Conservation (phyloP, 2,888 invertebrate species). For the Diogma glabrata region DNA sequence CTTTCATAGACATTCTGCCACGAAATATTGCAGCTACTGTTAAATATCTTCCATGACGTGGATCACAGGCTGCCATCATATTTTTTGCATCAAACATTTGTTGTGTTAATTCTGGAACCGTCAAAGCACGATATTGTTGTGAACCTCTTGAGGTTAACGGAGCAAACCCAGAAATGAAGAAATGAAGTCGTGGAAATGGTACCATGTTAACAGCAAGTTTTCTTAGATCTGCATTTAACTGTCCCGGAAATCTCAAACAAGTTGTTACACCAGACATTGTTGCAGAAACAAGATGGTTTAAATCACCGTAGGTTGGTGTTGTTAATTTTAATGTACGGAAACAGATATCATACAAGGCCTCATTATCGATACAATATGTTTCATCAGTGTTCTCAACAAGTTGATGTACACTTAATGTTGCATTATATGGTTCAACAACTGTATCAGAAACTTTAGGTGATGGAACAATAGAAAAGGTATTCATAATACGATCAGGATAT, state of each 20-base stretch:
- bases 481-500: constrained; percentile 80
- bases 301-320: constrained; percentile 85
- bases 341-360: constrained; percentile 86
- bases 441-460: constrained; percentile 66
- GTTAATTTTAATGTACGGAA: constrained; percentile 79
- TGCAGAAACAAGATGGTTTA: constrained; percentile 81
- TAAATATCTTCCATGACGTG: constrained; percentile 80
- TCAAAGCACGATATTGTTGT: constrained; percentile 81
- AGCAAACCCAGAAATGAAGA: constrained; percentile 95
- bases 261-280: constrained; percentile 86
- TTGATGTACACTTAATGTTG: constrained; percentile 78
- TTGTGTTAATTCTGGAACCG: constrained; percentile 83
- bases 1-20: constrained; percentile 90
- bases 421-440: constrained; percentile 71
- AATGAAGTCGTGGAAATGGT: constrained; percentile 90
- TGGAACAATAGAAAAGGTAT: constrained; percentile 71
- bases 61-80: constrained; percentile 95
- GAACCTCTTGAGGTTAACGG: constrained; percentile 82
- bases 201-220: constrained; percentile 95
- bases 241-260: constrained; percentile 80
- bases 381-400: constrained; percentile 85
- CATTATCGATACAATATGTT: constrained; percentile 86
- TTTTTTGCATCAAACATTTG: constrained; percentile 94
- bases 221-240: constrained; percentile 84
- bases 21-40: constrained; percentile 87